Conservation (phyloP, 2,797 vertebrate genomes). For the Potorous gilbertii region DNA sequence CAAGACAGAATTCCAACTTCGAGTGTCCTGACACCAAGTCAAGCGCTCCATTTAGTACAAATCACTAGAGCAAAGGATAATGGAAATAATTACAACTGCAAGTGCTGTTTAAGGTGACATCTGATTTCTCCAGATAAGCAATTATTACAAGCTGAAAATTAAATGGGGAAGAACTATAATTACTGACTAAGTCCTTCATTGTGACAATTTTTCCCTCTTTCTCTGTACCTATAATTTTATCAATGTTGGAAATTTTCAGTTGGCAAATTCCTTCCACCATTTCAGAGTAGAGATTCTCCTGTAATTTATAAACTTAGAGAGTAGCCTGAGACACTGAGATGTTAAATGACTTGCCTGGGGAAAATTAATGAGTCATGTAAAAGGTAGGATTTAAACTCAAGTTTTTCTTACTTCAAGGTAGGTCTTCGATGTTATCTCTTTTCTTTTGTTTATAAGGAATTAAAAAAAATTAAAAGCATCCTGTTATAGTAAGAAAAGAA, state of each 20-base stretch:
- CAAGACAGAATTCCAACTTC: background rate
- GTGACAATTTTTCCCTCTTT: background rate
- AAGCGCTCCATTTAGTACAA: background rate
- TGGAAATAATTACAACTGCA: slow-evolving; percentile 58
- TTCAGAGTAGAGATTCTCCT: background rate
- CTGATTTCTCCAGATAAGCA: slow-evolving; percentile 50
- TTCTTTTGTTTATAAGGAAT: background rate
- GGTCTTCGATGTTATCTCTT: background rate
- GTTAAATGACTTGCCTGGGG: background rate
- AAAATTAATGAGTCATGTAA: background rate
- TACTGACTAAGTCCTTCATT: slow-evolving; percentile 8
- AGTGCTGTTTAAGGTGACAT: slow-evolving; percentile 55
- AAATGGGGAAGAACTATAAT: slow-evolving; percentile 24
- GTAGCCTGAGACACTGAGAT: background rate
- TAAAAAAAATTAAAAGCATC: background rate
- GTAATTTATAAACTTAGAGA: background rate
- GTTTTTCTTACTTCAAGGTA: background rate
- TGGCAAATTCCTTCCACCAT: background rate
- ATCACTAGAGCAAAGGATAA: slow-evolving; percentile 59
- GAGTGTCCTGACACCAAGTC: background rate
- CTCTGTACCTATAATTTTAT: slow-evolving; percentile 11
- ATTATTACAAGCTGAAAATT: slow-evolving; percentile 33
- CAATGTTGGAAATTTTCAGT: background rate
- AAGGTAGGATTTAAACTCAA: background rate
- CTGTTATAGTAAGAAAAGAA: background rate